phyloP scores from a whole-genome alignment of 2,113 vertebrate genomes.

The Orthonyx spaldingii region DNA sequence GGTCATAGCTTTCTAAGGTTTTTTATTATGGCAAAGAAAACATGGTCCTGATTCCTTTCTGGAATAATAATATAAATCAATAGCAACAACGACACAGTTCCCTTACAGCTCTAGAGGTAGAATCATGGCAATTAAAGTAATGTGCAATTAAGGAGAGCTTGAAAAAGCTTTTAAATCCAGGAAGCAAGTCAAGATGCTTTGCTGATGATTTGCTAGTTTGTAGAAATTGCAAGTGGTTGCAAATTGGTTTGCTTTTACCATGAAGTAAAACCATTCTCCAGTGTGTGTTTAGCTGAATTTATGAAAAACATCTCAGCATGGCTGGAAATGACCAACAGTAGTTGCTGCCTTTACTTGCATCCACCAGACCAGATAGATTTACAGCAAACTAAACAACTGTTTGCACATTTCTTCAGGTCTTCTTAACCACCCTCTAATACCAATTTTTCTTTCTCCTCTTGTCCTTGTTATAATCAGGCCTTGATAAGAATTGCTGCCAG shows the following conservation, averaged over 20 bases:
- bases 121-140: background rate
- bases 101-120: background rate
- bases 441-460: slow-evolving; percentile 32
- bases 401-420: background rate
- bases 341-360: background rate
- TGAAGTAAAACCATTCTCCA: background rate
- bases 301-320: background rate
- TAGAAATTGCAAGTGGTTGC: background rate
- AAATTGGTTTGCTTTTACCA: slow-evolving; percentile 12
- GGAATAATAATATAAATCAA: background rate
- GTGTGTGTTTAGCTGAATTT: background rate
- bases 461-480: slow-evolving; percentile 14
- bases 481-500: slow-evolving; percentile 45
- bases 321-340: background rate
- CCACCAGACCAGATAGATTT: background rate
- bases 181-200: slow-evolving; percentile 19
- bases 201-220: background rate
- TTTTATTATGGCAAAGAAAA: background rate
- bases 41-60: background rate
- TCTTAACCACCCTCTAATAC: background rate
- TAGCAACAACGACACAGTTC: background rate
- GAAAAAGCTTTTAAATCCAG: slow-evolving; percentile 31
- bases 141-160: slow-evolving; percentile 4
- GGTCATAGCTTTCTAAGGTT: background rate
- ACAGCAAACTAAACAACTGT: background rate